These are phyloP conservation scores for Erynnis tages DNA, from an alignment of 2,888 invertebrate genomes.

Conservation along the genomic window DNA sequence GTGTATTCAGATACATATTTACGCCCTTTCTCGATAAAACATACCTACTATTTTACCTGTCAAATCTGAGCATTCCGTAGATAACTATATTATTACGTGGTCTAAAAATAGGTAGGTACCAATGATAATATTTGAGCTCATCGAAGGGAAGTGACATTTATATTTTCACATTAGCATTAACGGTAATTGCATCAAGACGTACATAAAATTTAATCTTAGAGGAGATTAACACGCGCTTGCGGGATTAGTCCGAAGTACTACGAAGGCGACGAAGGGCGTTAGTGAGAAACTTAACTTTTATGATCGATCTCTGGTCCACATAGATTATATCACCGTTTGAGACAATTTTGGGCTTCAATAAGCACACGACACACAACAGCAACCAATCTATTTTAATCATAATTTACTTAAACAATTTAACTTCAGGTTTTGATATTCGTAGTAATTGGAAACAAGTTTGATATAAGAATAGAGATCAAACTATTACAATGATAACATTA, in stretches of 20 bases:
- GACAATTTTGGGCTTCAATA: conserved; percentile 13
- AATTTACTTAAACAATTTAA: too few relatives aligned
- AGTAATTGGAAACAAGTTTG: too few relatives aligned
- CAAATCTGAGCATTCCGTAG: too few relatives aligned
- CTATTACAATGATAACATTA: neutral
- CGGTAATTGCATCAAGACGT: conserved; percentile 59
- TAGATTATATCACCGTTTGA: neutral
- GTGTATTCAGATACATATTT: too few relatives aligned
- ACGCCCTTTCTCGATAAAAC: too few relatives aligned
- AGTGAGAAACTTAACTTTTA: conserved; percentile 53
- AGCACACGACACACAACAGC: too few relatives aligned
- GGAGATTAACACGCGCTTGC: conserved; percentile 67
- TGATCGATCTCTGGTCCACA: conserved; percentile 32
- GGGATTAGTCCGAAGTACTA: conserved; percentile 71
- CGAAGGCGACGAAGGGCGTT: conserved; percentile 42
- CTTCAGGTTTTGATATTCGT: too few relatives aligned
- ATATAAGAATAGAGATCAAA: too few relatives aligned
- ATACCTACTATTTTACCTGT: too few relatives aligned
- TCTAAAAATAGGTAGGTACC: neutral
- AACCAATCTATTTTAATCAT: too few relatives aligned
- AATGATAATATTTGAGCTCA: conserved; percentile 36
- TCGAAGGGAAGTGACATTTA: conserved; percentile 42
- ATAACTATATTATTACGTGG: too few relatives aligned
- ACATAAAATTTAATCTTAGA: conserved; percentile 68
- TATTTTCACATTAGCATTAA: conserved; percentile 59